Base-by-base conservation (phyloP, 2,113 vertebrate species). In the Rattus rattus region DNA sequence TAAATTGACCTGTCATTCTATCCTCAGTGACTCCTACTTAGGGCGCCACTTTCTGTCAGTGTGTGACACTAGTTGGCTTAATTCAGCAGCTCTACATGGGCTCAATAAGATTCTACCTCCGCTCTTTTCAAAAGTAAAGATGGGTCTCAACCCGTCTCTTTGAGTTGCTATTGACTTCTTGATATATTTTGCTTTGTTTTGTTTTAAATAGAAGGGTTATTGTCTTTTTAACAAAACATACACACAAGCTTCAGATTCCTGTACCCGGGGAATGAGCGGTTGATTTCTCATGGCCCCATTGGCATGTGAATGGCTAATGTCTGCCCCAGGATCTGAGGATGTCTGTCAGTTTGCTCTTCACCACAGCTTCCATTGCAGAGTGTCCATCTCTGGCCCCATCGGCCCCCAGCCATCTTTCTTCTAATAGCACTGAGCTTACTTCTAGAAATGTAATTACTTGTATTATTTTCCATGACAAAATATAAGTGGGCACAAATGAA, bases 211-310 rank as follows among this genome's bases (percentile, higher is more conserved):
- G 95, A 97, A 91, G 22, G 54, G 28, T 90, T 88, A 52, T 9
- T 70, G 56, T 70, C 89, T 72, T 94, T 91, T 96, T 90, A 72
- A 81, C 49, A 79, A 81, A 93, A 89, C 89, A 49, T 36, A 67
- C 49, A 11, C n/a, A 30, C 72, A 90, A 61, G 33, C 76, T 61
- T 89, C 65, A 30, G n/a, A 61, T n/a, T 13, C 70, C 75, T 36
- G 56, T 67, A 7, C 24, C 7, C 14, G 2, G 67, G 67, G 49
- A 73, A 81, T 79, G 79, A 93, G 49, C 67, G 86, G 2, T 91
- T 69, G 54, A 73, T 91, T 63, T 3, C 22, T 61, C 30, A 26
- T 86, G 47, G 36, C 76, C 90, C 54, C 43, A 87, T 72, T 76
- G 69, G 59, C n/a, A 11, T 86, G 69, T 54, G 26, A 28, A 7